Evolutionary conservation across 64 coral and sea anemone species (phyloP), one percentile per base, ranked within the genome.

Genomic region (Catalaphyllia jardinei): DNA sequence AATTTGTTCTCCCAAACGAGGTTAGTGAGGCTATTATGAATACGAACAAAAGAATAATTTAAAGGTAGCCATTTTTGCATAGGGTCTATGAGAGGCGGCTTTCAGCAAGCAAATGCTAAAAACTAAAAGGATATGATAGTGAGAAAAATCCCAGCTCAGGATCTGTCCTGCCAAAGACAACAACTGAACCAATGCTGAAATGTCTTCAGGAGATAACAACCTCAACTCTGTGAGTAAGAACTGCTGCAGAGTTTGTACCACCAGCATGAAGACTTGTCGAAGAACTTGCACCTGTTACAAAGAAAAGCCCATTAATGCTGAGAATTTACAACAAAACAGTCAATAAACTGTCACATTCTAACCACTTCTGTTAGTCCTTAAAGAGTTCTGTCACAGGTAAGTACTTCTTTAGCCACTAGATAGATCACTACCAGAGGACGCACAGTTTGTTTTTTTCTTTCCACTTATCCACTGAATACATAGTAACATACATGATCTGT

Each of bases 121-220:
- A 13, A 17, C 0, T 54, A 46, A 91, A 99, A 99, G 93, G 97
- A 99, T 99, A 99, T 99, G 83, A 91, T 89, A 73, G 11, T 83
- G 74, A 62, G 91, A 86, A 62, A 95, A 94, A 74, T 92, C 91
- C 97, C 97, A 99, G 50, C 76, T 89, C 86, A 99, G 73, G 67
- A 99, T 79, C 84, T 93, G 94, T 84, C 95, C 97, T 65, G 91
- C 88, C 42, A 99, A 31, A 35, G 93, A 99, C 39, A 95, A 79
- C 61, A 99, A 90, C 9, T 84, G 81, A 5, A 88, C 79, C 55
- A 99, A 73, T 17, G 84, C 91, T 71, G 62, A 82, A 67, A 93
- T 60, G 54, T 95, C 87, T 54, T 77, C 91, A 80, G 81, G 85
- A 52, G 72, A 74, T 22, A 91, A 61, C 29, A 52, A 15, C 15